Evolutionary conservation across 2,113 vertebrate genomes (phyloP), one percentile per base, ranked within the genome.

Genomic region (Sceloporus tristichus): DNA sequence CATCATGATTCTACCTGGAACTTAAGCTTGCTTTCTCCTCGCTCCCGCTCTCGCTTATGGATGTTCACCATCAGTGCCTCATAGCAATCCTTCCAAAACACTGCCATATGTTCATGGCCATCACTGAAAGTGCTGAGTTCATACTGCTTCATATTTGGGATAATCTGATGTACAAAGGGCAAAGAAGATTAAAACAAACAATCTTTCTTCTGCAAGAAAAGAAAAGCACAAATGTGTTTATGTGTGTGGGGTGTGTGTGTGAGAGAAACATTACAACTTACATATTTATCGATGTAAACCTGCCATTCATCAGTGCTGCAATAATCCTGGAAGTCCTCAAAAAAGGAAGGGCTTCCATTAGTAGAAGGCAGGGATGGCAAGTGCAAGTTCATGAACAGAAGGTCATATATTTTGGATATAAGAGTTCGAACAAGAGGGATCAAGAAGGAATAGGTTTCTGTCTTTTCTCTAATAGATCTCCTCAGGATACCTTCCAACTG

Each of bases 91-190:
- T 99, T 99, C 98, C 98, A 99, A 92, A 97, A 99, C 79, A 98
- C 95, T 79, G 98, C 98, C 98, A 98, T 99, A 87, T 91, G 96
- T 94, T 99, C 98, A 0, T 98, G 98, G 85, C 96, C 96, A 91
- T 97, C 97, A 91, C 97, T 98, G 96, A 99, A 99, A 29, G 96
- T 98, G 91, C 98, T 98, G 0, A 98, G 97, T 95, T 99, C 99
- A 90, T 99, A 99, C 65, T 99, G 98, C 95, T 99, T 99, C 99
- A 99, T 99, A 88, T 98, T 99, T 25, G 98, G 98, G 93, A 99
- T 97, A 92, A 99, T 99, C 99, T 99, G 93, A 62, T 86, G 42
- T 70, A 92, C 25, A 59, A 89, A 77, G 48, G 53, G 0, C 59
- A 59, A 68, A 40, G 2, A 48, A 82, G 1, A 91, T 90, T 93